Evolutionary conservation across 2,888 invertebrate species (phyloP), one percentile per base, ranked within the genome.

Genomic region (Pherbina coryleti): DNA sequence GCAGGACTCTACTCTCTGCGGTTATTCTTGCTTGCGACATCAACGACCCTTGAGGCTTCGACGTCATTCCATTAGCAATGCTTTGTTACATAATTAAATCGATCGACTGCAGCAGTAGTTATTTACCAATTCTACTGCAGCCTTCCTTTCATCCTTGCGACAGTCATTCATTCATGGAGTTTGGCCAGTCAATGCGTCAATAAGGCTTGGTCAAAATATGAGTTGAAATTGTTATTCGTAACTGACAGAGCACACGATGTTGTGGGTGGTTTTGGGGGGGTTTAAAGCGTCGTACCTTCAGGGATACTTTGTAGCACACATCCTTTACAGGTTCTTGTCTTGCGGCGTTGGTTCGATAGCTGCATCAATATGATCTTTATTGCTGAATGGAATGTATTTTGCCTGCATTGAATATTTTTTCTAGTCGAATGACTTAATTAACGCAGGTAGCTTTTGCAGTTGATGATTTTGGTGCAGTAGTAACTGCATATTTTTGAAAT

Each of bases 81-180:
- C 72, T 72, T 72, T 72, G 72, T 57, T 72, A 57, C 72, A 60
- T 72, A 72, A 72, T 72, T 72, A 72, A 57, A 72, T 34, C 72
- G 72, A 72, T 72, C 72, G 37, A 34, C 11, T 57, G 72, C 72
- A 71, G 34, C 31, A 31, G 71, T 14, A 44, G 44, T 44, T 44
- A 44, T 44, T 44, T 44, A 44, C 44, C 11, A 14, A 44, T 44
- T 44, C 44, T 44, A 11, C 19, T 55, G 19, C 55, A 22, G 22
- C 5, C 14, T 22, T 9, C 57, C 25, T 14, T 25, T 60, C 25
- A 28, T 28, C 28, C 14, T 17, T 28, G 11, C 2, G 11, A 2
- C 60, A 28, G 25, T 22, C 60, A 22, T 60, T 60, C 60, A 28
- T 60, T 25, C 60, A 60, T 44, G 44, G 2, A 44, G 44, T 11